Conservation (phyloP, 92 coral and sea anemone species). For the Hydrozoanthus gracilis region DNA sequence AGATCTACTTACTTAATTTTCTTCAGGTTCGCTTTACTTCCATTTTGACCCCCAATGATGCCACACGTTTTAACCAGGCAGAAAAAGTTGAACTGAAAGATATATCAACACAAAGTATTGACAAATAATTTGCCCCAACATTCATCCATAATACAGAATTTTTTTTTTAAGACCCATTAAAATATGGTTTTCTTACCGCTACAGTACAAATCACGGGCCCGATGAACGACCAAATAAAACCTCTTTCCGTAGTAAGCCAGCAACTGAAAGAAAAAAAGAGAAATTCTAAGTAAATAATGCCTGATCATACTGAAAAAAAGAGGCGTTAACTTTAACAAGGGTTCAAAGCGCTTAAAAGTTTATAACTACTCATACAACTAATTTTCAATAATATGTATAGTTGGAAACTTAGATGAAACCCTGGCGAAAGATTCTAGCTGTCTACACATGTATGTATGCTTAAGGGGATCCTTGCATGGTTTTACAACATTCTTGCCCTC, state of each 20-base stretch:
- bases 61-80: slow-evolving; percentile 41
- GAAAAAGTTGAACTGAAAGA: slow-evolving; percentile 27
- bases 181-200: slow-evolving; percentile 41
- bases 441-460: too few relatives aligned
- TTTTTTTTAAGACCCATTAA: neutral
- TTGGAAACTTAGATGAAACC: too few relatives aligned
- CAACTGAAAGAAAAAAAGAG: slow-evolving; percentile 30
- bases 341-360: too few relatives aligned
- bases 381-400: too few relatives aligned
- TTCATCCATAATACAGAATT: neutral
- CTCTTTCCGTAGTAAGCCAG: slow-evolving; percentile 52
- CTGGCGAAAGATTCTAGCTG: too few relatives aligned
- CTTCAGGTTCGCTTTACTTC: neutral
- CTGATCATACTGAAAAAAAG: neutral
- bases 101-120: neutral
- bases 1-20: slow-evolving; percentile 19
- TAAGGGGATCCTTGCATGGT: too few relatives aligned
- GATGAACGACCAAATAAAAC: slow-evolving; percentile 59
- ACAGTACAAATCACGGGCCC: slow-evolving; percentile 55
- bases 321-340: too few relatives aligned
- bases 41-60: slow-evolving; percentile 31
- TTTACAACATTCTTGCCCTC: too few relatives aligned
- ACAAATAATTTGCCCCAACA: neutral
- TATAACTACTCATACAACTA: too few relatives aligned
- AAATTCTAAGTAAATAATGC: neutral